Evolutionary conservation across 2,888 invertebrate species (phyloP).

Genomic region (Lasioglossum marginatum): DNA sequence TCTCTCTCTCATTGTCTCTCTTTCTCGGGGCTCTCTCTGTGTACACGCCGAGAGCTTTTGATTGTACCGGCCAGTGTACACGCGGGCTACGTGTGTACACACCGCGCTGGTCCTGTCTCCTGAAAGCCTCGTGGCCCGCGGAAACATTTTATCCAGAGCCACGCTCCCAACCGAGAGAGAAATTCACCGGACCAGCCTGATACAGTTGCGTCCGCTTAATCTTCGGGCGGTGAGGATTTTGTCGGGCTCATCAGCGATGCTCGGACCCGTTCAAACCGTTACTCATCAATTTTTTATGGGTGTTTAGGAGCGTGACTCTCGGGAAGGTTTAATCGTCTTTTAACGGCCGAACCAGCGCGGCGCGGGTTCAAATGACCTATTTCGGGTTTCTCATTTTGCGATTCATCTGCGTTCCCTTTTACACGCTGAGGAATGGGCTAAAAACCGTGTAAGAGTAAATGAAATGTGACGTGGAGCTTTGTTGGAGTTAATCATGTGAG

Average conservation of each 20-base stretch:
- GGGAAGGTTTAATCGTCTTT: background rate
- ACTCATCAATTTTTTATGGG: background rate
- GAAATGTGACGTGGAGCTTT: background rate
- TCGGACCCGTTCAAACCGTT: background rate
- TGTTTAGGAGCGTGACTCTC: background rate
- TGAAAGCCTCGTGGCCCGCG: slow-evolving; percentile 13
- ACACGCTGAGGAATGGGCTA: background rate
- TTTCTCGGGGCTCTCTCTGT: background rate
- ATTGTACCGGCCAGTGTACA: background rate
- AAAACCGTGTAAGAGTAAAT: background rate
- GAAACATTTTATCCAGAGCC: slow-evolving; percentile 5
- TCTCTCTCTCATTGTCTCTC: background rate
- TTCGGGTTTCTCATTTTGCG: background rate
- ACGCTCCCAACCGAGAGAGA: background rate
- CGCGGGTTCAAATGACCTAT: background rate
- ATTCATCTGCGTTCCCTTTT: background rate
- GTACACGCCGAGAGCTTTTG: slow-evolving; percentile 4
- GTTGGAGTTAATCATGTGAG: background rate
- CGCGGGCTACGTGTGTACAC: slow-evolving; percentile 9
- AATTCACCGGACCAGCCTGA: background rate
- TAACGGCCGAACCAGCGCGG: background rate
- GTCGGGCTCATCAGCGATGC: background rate
- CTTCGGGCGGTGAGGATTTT: background rate
- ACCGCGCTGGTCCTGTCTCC: slow-evolving; percentile 11
- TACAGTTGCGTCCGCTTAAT: background rate